Conservation (phyloP, 2,113 vertebrate species). For the Brachyhypopomus occidentalis region DNA sequence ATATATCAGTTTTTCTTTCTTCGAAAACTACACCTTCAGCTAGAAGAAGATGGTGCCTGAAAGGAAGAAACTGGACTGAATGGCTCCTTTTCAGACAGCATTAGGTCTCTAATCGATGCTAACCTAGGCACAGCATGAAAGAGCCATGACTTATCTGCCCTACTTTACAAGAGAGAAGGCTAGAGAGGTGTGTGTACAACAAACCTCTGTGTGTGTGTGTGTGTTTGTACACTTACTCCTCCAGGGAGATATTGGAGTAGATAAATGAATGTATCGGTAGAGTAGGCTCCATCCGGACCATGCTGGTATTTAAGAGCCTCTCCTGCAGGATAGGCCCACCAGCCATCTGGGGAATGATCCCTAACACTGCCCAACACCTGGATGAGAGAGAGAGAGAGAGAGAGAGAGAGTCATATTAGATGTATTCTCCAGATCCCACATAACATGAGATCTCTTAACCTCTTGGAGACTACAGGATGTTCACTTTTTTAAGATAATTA, state of each 20-base stretch:
- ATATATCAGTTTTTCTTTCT: conserved; percentile 16
- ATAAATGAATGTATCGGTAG: conserved; percentile 48
- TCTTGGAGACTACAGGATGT: not conserved
- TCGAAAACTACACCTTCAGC: not conserved
- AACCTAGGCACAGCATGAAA: conserved; percentile 20
- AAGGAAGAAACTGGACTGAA: not conserved
- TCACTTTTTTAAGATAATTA: conserved; percentile 3
- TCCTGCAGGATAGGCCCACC: conserved; percentile 48
- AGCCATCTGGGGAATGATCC: conserved; percentile 76
- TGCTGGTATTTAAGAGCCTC: conserved; percentile 55
- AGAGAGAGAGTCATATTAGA: conserved; percentile 2
- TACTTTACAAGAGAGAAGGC: not conserved
- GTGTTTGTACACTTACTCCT: conserved; percentile 63
- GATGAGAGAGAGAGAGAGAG: conserved; percentile 22
- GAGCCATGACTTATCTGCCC: conserved; percentile 15
- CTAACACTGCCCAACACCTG: conserved; percentile 76
- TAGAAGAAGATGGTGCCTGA: not conserved
- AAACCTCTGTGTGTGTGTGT: not conserved
- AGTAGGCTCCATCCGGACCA: conserved; percentile 37
- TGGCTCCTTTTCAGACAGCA: conserved; percentile 11
- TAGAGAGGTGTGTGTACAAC: not conserved
- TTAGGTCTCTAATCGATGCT: conserved; percentile 16
- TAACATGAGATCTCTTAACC: not conserved
- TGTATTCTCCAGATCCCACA: not conserved
- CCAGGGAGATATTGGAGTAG: conserved; percentile 73